phyloP scores from a whole-genome alignment of 2,888 invertebrate species.

The Mythimna albipuncta region DNA sequence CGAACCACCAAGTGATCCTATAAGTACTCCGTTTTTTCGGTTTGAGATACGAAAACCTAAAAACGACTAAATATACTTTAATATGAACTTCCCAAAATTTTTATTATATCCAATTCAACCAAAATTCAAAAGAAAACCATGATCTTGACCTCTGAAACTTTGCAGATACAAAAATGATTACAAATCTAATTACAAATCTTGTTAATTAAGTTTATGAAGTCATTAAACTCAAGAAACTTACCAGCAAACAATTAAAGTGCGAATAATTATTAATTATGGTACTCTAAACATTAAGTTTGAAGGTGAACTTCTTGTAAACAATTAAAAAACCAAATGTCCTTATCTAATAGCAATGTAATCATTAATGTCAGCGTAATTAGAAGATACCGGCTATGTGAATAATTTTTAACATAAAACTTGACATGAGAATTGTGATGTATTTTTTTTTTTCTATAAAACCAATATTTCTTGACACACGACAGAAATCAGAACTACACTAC shows the following conservation, averaged over 20 bases:
- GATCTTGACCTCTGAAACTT: neutral
- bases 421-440: conserved; percentile 21
- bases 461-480: neutral
- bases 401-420: conserved; percentile 45
- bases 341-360: conserved; percentile 58
- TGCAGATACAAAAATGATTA: conserved; percentile 20
- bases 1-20: too few relatives aligned
- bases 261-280: conserved; percentile 37
- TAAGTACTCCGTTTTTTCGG: too few relatives aligned
- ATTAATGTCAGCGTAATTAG: conserved; percentile 63
- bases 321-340: conserved; percentile 55
- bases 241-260: conserved; percentile 33
- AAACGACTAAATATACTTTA: too few relatives aligned
- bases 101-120: neutral
- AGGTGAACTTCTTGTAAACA: conserved; percentile 54
- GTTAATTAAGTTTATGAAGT: conserved; percentile 27
- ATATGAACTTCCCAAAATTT: too few relatives aligned
- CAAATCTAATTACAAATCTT: conserved; percentile 1
- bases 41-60: too few relatives aligned
- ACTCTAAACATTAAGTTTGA: conserved; percentile 36
- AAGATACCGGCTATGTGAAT: conserved; percentile 47
- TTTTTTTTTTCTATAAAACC: conserved; percentile 10
- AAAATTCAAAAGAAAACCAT: neutral
- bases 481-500: conserved; percentile 11
- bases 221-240: conserved; percentile 37